Base-by-base conservation (phyloP, 2,113 vertebrate species). In the Tautogolabrus adspersus region DNA sequence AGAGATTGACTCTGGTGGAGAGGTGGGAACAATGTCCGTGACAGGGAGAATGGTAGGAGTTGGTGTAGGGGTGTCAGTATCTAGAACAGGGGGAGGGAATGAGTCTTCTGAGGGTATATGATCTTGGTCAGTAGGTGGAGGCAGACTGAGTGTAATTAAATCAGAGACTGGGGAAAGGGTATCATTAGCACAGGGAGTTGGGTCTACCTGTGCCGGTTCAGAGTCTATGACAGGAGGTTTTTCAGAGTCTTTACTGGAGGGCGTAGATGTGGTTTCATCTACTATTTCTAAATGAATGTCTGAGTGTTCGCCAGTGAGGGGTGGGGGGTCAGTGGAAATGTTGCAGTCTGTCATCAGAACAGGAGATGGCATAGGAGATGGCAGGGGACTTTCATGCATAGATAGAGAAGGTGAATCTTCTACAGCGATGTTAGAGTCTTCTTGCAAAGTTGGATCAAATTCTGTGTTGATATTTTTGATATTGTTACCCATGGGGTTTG, bases 51-150 rank as follows among this genome's bases (percentile, higher is more conserved):
- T 62, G 70, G 67, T 23, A 12, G 71, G 58, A 62, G 52, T 46
- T 2, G 30, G 19, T 44, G 68, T 10, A 30, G 60, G 19, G 21
- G 10, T 56, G 54, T 65, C 68, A 65, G 59, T 37, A 51, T 81
- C 74, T 57, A 51, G 59, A 56, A 38, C 16, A 16, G 72, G 62
- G 16, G 52, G 55, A 34, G 64, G 46, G 62, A 52, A 55, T 5
- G 73, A 76, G 70, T 86, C 86, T 46, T 19, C 68, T 16, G 60
- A 40, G 44, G 79, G 38, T 16, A 16, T 8, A 8, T 57, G 72
- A 64, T 40, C 81, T 22, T 74, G 76, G 74, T 93, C 89, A 70
- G 47, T 74, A 66, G 81, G 80, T 51, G 84, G 72, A 38, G 85
- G 65, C 9, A 75, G 71, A 54, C 60, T 40, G 15, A 77, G 23